Conservation (phyloP, 2,113 vertebrate species). For the Vicugna pacos region DNA sequence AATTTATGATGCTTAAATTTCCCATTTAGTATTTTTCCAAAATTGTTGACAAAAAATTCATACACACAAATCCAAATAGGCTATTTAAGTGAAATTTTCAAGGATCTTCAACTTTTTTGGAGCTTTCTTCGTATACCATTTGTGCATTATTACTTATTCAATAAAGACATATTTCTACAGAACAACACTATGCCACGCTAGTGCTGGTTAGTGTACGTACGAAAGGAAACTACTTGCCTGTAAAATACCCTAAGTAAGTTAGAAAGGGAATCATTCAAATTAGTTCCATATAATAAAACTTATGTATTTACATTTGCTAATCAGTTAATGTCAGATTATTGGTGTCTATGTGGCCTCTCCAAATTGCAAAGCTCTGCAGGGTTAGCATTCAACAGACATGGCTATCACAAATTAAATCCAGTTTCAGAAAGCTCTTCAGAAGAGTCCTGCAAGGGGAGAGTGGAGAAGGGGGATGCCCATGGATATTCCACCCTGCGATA, state of each 20-base stretch:
- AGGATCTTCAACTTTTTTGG: conserved; percentile 20
- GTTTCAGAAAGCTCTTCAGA: conserved; percentile 28
- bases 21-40: conserved; percentile 48
- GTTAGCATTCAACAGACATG: not conserved
- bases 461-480: not conserved
- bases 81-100: conserved; percentile 10
- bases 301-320: conserved; percentile 16
- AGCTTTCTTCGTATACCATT: conserved; percentile 4
- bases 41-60: conserved; percentile 25
- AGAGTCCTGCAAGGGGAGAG: not conserved
- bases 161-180: conserved; percentile 39
- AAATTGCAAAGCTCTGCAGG: not conserved
- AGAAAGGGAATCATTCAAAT: conserved; percentile 39
- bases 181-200: conserved; percentile 22
- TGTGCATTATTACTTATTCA: not conserved
- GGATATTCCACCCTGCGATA: not conserved
- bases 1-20: conserved; percentile 49
- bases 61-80: not conserved
- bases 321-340: conserved; percentile 22
- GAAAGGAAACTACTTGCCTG: not conserved
- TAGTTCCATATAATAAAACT: conserved; percentile 34
- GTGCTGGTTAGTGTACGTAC: not conserved
- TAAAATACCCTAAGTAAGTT: not conserved
- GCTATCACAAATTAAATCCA: conserved; percentile 54
- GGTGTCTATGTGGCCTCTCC: not conserved